phyloP scores from a whole-genome alignment of 2,888 invertebrate species.

The Cancer borealis region DNA sequence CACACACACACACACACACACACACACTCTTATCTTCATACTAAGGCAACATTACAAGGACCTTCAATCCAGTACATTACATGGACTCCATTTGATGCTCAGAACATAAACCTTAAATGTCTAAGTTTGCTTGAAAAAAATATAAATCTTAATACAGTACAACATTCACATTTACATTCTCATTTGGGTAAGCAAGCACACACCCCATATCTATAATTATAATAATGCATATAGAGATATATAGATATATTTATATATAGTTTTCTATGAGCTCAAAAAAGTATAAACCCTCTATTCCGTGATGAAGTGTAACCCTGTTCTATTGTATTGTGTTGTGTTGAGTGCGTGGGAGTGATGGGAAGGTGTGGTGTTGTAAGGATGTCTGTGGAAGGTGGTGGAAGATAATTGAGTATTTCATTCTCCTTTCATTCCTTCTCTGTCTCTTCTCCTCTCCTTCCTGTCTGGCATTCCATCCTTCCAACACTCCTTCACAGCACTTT shows the following conservation, averaged over 20 bases:
- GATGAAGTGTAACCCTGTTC: constrained; percentile 6
- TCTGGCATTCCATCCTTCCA: not conserved
- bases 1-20: not conserved
- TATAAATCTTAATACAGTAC: constrained; percentile 45
- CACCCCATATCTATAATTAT: constrained; percentile 23
- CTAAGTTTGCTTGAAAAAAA: constrained; percentile 38
- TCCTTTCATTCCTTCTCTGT: not conserved
- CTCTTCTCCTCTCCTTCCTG: not conserved
- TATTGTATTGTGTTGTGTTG: not conserved
- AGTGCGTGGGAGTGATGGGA: not conserved
- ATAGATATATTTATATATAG: constrained; percentile 31
- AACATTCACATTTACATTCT: constrained; percentile 50
- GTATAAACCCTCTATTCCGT: not conserved
- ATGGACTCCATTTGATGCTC: constrained; percentile 27
- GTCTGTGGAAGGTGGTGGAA: not conserved
- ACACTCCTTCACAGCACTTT: too few relatives aligned
- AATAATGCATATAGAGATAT: constrained; percentile 59
- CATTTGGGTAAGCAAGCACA: constrained; percentile 47
- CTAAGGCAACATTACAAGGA: constrained; percentile 35
- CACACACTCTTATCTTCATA: not conserved
- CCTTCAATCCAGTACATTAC: not conserved
- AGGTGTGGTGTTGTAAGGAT: not conserved
- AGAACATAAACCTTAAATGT: constrained; percentile 46
- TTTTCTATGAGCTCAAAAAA: not conserved
- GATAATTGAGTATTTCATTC: constrained; percentile 1